These are phyloP conservation scores for Oxyscelio sp. DNA, from an alignment of 2,888 invertebrate species.

Conservation along the genomic window DNA sequence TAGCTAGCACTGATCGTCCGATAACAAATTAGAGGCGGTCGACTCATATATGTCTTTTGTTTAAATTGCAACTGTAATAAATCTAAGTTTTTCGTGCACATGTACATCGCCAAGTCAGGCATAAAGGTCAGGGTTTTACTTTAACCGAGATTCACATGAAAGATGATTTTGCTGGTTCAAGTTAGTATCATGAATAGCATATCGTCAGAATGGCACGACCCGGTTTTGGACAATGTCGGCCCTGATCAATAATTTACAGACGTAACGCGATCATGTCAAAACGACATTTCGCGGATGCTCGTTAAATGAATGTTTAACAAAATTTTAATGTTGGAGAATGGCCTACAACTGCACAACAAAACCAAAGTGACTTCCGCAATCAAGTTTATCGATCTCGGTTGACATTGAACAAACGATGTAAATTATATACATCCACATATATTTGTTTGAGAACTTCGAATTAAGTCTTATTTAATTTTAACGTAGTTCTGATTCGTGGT, in stretches of 20 bases:
- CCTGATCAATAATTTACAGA: constrained; percentile 62
- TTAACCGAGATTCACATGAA: constrained; percentile 55
- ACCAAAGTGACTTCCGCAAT: constrained; percentile 42
- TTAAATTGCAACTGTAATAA: constrained; percentile 41
- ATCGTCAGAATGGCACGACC: constrained; percentile 68
- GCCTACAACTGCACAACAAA: constrained; percentile 10
- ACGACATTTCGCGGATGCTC: constrained; percentile 35
- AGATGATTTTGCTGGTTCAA: constrained; percentile 40
- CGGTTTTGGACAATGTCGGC: constrained; percentile 66
- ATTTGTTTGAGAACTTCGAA: too few relatives aligned
- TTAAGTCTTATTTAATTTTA: too few relatives aligned
- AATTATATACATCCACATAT: too few relatives aligned
- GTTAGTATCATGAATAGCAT: constrained; percentile 50
- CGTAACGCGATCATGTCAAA: constrained; percentile 61
- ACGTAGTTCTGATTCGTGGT: too few relatives aligned
- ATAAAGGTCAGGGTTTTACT: constrained; percentile 70
- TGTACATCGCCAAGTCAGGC: constrained; percentile 1
- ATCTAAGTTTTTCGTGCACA: constrained; percentile 60
- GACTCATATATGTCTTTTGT: constrained; percentile 24
- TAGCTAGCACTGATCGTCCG: constrained; percentile 53
- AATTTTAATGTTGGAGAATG: constrained; percentile 16
- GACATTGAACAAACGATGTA: constrained; percentile 47
- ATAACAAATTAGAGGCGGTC: constrained; percentile 28
- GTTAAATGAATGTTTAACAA: constrained; percentile 38
- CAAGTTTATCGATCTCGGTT: constrained; percentile 49